phyloP scores from a whole-genome alignment of 1,140 invertebrate species.

The Papilio dardanus region DNA sequence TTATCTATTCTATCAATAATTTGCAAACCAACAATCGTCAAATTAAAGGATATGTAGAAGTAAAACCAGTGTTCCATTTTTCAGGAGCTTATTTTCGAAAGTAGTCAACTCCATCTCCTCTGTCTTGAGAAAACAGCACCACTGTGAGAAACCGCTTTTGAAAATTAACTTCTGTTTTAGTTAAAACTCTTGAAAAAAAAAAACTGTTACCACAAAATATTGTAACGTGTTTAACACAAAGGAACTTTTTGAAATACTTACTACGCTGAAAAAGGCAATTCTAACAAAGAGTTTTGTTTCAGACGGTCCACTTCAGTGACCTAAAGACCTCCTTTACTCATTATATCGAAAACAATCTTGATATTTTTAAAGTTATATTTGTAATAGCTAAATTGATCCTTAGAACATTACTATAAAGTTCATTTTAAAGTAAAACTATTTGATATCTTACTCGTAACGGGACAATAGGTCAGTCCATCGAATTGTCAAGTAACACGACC shows the following conservation, averaged over 20 bases:
- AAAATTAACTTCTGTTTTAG: too few species aligned
- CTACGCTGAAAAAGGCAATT: not conserved
- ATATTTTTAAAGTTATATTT: not conserved
- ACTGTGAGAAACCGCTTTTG: too few species aligned
- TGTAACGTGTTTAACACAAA: not conserved
- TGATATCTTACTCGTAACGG: not conserved
- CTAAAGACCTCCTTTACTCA: constrained; percentile 18
- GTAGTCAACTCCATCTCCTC: too few species aligned
- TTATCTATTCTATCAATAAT: too few species aligned
- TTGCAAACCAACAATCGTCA: not conserved
- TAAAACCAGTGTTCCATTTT: not conserved
- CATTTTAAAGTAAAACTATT: not conserved
- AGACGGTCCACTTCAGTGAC: constrained; percentile 23
- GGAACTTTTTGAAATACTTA: not conserved
- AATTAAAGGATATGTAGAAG: not conserved
- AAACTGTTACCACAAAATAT: not conserved
- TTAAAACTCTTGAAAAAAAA: too few species aligned
- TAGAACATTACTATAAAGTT: not conserved
- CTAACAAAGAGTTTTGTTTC: constrained; percentile 12
- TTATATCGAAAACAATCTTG: constrained; percentile 17
- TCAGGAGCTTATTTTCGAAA: too few species aligned
- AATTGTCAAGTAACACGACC: not conserved
- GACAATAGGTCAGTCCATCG: constrained; percentile 17
- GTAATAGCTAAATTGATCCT: not conserved
- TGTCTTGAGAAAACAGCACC: too few species aligned